These are phyloP conservation scores for Tringa solitaria DNA, from an alignment of 2,113 vertebrate species.

Conservation along the genomic window DNA sequence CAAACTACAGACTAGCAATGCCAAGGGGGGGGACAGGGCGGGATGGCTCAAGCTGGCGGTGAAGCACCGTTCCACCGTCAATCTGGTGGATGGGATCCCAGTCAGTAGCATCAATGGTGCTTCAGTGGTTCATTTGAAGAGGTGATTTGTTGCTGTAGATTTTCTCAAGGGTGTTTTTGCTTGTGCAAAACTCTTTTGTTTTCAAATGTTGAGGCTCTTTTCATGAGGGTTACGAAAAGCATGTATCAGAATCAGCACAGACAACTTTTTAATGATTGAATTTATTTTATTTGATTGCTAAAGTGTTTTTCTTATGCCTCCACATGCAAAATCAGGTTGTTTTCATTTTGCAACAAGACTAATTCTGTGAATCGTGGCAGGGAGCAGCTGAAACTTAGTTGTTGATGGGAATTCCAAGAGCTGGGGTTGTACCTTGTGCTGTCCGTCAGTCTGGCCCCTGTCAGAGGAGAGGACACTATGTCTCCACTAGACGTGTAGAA, in stretches of 20 bases:
- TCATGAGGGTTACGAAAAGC: neutral
- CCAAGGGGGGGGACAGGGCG: neutral
- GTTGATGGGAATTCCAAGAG: neutral
- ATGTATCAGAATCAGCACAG: neutral
- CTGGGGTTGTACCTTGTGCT: neutral
- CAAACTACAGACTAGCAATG: neutral
- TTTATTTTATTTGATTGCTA: neutral
- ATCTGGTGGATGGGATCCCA: neutral
- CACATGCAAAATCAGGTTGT: neutral
- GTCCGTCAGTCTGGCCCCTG: neutral
- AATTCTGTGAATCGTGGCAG: neutral
- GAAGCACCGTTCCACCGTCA: neutral
- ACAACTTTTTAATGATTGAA: neutral
- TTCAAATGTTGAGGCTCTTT: neutral
- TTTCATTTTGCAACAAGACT: neutral
- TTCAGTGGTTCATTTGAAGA: neutral
- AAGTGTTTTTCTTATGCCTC: neutral
- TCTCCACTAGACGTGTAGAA: accelerated
- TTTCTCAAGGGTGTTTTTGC: neutral
- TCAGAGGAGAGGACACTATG: neutral
- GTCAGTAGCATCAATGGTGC: neutral
- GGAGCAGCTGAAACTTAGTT: neutral
- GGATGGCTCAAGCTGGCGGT: neutral
- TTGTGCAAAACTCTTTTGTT: neutral
- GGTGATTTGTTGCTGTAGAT: neutral